A percentile compares a stretch with the other conserved stretches of the same genome.
phyloP scores from a whole-genome alignment of 2,888 invertebrate species.

The Drosophila mettleri region DNA sequence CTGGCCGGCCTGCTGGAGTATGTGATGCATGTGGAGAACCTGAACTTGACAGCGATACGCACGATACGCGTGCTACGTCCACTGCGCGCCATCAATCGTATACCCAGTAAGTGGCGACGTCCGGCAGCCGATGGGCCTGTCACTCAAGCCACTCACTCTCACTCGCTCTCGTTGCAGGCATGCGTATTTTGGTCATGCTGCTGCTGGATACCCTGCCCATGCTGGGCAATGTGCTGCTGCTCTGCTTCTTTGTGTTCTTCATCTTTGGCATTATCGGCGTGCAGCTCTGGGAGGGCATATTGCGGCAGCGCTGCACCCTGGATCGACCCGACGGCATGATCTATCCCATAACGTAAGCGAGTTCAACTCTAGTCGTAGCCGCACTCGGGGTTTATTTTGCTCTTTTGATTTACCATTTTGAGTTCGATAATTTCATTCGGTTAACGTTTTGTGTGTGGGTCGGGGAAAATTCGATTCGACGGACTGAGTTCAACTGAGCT shows the following conservation, averaged over 20 bases:
- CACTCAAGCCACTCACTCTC: background rate
- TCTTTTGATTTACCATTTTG: background rate
- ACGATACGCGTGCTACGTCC: constrained; percentile 99
- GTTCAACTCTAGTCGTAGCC: constrained; percentile 66
- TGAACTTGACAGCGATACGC: constrained; percentile 98
- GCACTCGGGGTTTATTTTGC: background rate
- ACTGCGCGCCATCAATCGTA: constrained; percentile 98
- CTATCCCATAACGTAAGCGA: constrained; percentile 91
- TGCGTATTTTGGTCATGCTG: constrained; percentile 99
- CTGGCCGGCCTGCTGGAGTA: constrained; percentile 96
- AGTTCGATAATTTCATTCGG: background rate
- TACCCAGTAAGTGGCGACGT: constrained; percentile 95
- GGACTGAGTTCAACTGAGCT: constrained; percentile 42
- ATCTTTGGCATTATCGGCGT: constrained; percentile 99
- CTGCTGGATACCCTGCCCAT: constrained; percentile 99
- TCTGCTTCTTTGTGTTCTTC: constrained; percentile 99
- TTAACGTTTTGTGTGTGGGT: constrained; percentile 5
- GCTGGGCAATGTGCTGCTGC: constrained; percentile 98
- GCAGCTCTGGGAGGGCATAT: constrained; percentile 99
- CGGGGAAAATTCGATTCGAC: constrained; percentile 33
- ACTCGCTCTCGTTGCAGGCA: constrained; percentile 88
- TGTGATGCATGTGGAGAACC: constrained; percentile 97
- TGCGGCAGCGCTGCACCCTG: constrained; percentile 96
- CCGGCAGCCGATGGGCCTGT: background rate
- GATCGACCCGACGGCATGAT: constrained; percentile 89